These are phyloP conservation scores for Ptychoptera contaminata DNA, from an alignment of 2,888 invertebrate species.

Conservation along the genomic window DNA sequence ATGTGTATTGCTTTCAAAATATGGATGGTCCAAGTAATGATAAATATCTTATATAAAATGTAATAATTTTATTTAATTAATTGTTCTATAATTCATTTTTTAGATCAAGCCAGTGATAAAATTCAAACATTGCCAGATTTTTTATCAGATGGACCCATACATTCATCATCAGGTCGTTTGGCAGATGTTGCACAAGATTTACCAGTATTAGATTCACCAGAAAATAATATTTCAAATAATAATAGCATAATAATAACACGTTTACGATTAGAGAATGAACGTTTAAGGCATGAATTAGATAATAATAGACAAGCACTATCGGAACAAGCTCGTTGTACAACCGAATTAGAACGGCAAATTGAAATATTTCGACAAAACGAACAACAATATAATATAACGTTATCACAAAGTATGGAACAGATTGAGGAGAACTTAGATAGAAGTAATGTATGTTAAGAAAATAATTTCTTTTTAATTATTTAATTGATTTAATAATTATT, in stretches of 20 bases:
- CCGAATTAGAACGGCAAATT: conserved; percentile 37
- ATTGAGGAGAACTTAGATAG: conserved; percentile 41
- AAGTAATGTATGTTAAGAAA: conserved; percentile 33
- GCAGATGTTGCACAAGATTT: conserved; percentile 29
- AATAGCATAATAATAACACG: conserved; percentile 20
- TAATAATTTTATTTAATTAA: too few species aligned
- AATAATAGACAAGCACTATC: conserved; percentile 34
- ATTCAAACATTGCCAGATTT: conserved; percentile 48
- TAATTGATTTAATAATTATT: neutral
- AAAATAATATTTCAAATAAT: conserved; percentile 18
- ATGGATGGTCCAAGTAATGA: conserved; percentile 5
- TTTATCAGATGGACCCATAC: conserved; percentile 51
- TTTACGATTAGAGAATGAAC: conserved; percentile 25
- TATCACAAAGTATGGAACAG: conserved; percentile 40
- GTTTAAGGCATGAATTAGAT: conserved; percentile 40
- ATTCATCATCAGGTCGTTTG: conserved; percentile 22
- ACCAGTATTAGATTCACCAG: conserved; percentile 26
- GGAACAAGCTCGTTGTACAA: conserved; percentile 36
- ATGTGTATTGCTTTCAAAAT: neutral
- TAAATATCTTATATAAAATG: too few species aligned
- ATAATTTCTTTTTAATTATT: neutral
- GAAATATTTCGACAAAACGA: conserved; percentile 35
- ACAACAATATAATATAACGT: conserved; percentile 35
- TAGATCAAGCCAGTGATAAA: conserved; percentile 8
- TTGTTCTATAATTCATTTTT: neutral